Evolutionary conservation across 2,888 invertebrate species (phyloP).

Genomic region (Xestia xanthographa): DNA sequence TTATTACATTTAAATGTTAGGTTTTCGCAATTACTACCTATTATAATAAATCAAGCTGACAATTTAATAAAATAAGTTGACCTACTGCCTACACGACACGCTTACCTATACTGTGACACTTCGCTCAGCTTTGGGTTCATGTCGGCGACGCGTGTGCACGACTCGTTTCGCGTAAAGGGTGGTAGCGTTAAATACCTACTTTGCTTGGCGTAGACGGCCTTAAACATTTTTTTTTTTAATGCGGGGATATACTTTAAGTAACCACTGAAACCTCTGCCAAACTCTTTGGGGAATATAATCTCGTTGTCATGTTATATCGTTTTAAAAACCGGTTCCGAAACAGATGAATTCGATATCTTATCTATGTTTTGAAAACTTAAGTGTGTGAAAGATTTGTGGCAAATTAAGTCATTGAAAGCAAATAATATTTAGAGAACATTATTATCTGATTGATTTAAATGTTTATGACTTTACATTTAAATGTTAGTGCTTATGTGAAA

Average conservation of each 20-base stretch:
- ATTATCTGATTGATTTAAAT: constrained; percentile 52
- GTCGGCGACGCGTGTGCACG: no score
- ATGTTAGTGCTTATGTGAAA: constrained; percentile 45
- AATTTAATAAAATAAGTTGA: no score
- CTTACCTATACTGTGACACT: no score
- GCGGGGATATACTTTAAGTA: background rate
- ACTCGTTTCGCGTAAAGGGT: no score
- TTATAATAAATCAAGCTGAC: no score
- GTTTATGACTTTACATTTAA: constrained; percentile 37
- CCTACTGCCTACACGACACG: no score
- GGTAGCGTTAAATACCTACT: no score
- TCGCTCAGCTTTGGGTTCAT: no score
- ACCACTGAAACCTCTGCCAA: background rate
- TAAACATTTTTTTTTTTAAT: no score
- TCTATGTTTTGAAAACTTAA: constrained; percentile 61
- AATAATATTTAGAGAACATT: constrained; percentile 56
- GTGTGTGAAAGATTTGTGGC: constrained; percentile 60
- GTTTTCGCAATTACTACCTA: no score
- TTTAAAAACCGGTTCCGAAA: constrained; percentile 18
- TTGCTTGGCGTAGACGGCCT: no score
- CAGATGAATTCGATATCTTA: constrained; percentile 62
- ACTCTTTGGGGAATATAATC: background rate
- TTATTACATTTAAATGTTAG: no score
- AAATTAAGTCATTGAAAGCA: constrained; percentile 46
- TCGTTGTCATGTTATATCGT: background rate